A percentile compares a stretch with the other conserved stretches of the same genome.
phyloP scores from a whole-genome alignment of 1,140 invertebrate genomes.

The Monochamus saltuarius region DNA sequence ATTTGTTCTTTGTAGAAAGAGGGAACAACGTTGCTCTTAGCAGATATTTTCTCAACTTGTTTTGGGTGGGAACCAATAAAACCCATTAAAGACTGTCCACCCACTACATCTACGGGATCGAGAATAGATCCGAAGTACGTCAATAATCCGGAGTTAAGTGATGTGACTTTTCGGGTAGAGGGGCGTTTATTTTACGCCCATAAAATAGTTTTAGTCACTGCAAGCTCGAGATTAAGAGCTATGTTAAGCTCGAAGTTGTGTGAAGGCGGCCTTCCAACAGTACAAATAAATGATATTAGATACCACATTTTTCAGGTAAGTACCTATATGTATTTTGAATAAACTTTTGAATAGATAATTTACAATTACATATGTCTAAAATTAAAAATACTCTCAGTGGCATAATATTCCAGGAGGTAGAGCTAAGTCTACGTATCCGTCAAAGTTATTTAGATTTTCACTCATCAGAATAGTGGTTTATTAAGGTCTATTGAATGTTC shows the following conservation, averaged over 20 bases:
- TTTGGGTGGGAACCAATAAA: slow-evolving; percentile 85
- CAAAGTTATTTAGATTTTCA: too few relatives aligned
- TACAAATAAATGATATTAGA: slow-evolving; percentile 90
- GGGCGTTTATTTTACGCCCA: slow-evolving; percentile 91
- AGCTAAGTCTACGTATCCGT: too few relatives aligned
- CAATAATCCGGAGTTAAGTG: slow-evolving; percentile 87
- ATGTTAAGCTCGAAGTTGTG: slow-evolving; percentile 81
- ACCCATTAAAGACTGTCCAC: slow-evolving; percentile 69
- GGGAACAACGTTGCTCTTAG: slow-evolving; percentile 80
- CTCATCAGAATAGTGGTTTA: too few relatives aligned
- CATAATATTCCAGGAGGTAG: too few relatives aligned
- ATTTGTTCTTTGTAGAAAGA: too few relatives aligned
- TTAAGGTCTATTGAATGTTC: too few relatives aligned
- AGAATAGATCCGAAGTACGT: slow-evolving; percentile 89
- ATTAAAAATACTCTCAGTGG: too few relatives aligned
- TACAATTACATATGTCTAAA: too few relatives aligned
- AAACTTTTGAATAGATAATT: too few relatives aligned
- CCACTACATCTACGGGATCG: slow-evolving; percentile 57
- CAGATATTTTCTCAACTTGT: slow-evolving; percentile 86
- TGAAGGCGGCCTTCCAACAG: slow-evolving; percentile 76
- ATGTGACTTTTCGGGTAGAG: slow-evolving; percentile 89
- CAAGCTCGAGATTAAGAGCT: slow-evolving; percentile 79
- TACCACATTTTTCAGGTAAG: slow-evolving; percentile 87
- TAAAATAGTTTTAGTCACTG: slow-evolving; percentile 89
- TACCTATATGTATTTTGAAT: background rate